These are phyloP conservation scores for Philereme vetulata DNA, from an alignment of 2,888 invertebrate genomes.

Conservation along the genomic window DNA sequence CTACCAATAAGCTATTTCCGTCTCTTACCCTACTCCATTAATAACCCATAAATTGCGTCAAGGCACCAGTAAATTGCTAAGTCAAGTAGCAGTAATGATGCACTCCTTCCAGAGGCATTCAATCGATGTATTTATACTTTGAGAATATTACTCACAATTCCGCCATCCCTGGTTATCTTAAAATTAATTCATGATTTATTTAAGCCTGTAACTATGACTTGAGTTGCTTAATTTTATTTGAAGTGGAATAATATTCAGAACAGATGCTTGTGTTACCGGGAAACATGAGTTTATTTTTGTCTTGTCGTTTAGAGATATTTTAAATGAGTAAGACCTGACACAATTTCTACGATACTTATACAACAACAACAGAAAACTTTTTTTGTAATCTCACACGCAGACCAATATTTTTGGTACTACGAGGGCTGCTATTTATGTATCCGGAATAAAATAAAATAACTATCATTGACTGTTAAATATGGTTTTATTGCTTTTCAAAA, in stretches of 20 bases:
- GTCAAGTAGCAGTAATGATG: slow-evolving; percentile 62
- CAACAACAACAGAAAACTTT: too few species aligned
- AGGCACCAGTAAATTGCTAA: slow-evolving; percentile 66
- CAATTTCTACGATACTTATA: too few species aligned
- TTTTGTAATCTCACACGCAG: too few species aligned
- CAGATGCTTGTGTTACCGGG: slow-evolving; percentile 4
- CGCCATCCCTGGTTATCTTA: slow-evolving; percentile 47
- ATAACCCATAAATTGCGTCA: slow-evolving; percentile 64
- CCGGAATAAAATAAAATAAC: too few species aligned
- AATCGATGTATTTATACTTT: slow-evolving; percentile 53
- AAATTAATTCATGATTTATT: slow-evolving; percentile 50
- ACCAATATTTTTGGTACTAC: too few species aligned
- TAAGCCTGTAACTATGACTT: slow-evolving; percentile 35
- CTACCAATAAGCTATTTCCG: slow-evolving; percentile 56
- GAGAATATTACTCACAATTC: slow-evolving; percentile 59
- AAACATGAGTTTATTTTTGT: not conserved
- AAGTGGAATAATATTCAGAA: slow-evolving; percentile 17
- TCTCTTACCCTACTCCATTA: slow-evolving; percentile 63
- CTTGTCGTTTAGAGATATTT: not conserved
- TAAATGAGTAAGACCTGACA: too few species aligned
- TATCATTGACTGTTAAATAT: too few species aligned
- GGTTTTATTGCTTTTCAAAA: too few species aligned
- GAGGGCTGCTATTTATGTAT: too few species aligned
- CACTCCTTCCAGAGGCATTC: slow-evolving; percentile 45
- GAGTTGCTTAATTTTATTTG: slow-evolving; percentile 35